Evolutionary conservation across 2,797 vertebrate species (phyloP).

Genomic region (Schizopygopsis malacanthus): DNA sequence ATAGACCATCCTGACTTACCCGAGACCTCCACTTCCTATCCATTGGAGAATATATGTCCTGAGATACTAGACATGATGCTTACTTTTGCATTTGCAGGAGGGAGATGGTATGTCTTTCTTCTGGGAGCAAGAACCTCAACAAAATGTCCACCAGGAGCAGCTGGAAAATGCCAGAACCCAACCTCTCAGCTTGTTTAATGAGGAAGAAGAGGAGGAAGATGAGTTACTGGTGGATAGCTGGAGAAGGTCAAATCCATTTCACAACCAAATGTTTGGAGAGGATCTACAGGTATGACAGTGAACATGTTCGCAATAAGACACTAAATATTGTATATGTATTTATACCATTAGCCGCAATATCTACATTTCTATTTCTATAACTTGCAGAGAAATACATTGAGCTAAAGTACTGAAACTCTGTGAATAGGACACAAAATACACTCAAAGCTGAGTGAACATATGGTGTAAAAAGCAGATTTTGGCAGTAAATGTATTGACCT

Average conservation of each 20-base stretch:
- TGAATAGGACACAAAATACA: neutral
- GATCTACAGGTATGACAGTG: conserved; percentile 46
- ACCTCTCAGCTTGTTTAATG: conserved; percentile 42
- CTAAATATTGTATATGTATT: neutral
- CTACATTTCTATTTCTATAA: neutral
- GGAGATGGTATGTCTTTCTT: conserved; percentile 84
- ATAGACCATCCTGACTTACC: neutral
- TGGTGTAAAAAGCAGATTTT: neutral
- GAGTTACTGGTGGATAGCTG: conserved; percentile 52
- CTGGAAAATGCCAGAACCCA: conserved; percentile 40
- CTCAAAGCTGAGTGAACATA: neutral
- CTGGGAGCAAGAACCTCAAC: conserved; percentile 84
- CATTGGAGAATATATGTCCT: neutral
- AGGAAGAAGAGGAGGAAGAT: conserved; percentile 57
- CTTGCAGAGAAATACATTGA: neutral
- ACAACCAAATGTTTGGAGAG: conserved; percentile 36
- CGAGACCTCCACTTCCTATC: neutral
- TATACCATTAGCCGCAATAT: too few relatives aligned
- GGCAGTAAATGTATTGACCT: neutral
- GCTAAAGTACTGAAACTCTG: neutral
- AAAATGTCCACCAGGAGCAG: conserved; percentile 33
- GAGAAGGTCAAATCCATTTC: conserved; percentile 48
- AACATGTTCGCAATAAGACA: neutral
- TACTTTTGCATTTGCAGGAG: conserved; percentile 71
- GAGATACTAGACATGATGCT: neutral